Evolutionary conservation across 2,113 vertebrate genomes (phyloP), one percentile per base, ranked within the genome.

Genomic region (Scomber japonicus): DNA sequence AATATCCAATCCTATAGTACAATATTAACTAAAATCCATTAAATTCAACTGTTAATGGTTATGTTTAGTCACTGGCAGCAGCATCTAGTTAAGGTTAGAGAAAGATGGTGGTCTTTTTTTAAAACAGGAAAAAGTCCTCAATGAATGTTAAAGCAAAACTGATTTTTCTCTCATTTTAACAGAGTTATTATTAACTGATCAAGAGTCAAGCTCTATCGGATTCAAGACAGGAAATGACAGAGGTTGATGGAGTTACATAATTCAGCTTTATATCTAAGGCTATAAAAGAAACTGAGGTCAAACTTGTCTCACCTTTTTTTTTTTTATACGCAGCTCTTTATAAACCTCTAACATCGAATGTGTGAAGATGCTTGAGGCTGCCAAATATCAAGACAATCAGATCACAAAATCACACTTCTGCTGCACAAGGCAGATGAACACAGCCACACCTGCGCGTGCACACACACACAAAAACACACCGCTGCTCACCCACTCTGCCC

Each of bases 391-490:
- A 8, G 35, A 71, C 59, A 66, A 61, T 57, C 64, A 49, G 55
- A n/a, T 62, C 4, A 62, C 27, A 30, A 61, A 56, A 61, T 17
- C 49, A 11, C 30, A 30, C 54, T 15, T 56, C 51, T 53, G 6
- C 35, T 40, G 9, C 7, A 9, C 35, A 9, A 9, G 35, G 6
- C 35, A 40, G 35, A 40, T 40, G 9, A 40, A 40, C 35, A 35
- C 31, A 35, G 5, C 31, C 31, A 40, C 8, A 2, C 35, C 35
- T 8, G 8, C 5, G 5, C 13, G 48, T 0, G 49, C 67, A 72
- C 62, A 12, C 66, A n/a, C 64, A 70, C 8, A 81, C 69, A 70
- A 66, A 71, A 27, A 64, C 57, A 62, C 76, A 59, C 61, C 31
- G 30, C 45, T 62, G 11, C 57, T 48, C 13, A 8, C 15, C 44